These are phyloP conservation scores for Andricus quercusramuli DNA, from an alignment of 2,888 invertebrate genomes.

Conservation along the genomic window DNA sequence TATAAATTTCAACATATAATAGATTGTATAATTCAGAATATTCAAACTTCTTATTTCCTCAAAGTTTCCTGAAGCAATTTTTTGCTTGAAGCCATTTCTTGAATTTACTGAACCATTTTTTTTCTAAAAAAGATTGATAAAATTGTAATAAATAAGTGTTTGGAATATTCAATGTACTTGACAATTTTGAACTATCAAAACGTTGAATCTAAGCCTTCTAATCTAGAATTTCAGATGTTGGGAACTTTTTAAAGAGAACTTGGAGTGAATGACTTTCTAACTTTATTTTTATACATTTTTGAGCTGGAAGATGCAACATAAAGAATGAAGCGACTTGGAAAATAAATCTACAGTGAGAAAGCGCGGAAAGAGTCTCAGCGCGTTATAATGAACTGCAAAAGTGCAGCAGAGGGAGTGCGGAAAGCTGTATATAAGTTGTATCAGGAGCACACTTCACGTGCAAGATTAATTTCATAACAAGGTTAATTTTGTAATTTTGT, in stretches of 20 bases:
- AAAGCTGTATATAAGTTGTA: slow-evolving; percentile 13
- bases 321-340: neutral
- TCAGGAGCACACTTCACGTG: slow-evolving; percentile 3
- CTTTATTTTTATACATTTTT: neutral
- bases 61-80: too few species aligned
- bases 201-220: too few species aligned
- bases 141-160: too few species aligned
- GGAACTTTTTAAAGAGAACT: neutral
- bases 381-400: slow-evolving; percentile 16
- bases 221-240: neutral
- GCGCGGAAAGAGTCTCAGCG: neutral
- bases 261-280: neutral
- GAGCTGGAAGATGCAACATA: neutral
- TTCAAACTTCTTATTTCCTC: too few species aligned
- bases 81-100: too few species aligned
- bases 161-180: too few species aligned
- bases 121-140: too few species aligned
- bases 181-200: too few species aligned
- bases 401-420: neutral
- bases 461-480: slow-evolving; percentile 34
- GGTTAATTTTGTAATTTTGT: slow-evolving; percentile 50
- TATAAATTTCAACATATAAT: too few species aligned
- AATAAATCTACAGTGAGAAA: slow-evolving; percentile 1
- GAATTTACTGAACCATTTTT: too few species aligned
- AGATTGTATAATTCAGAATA: too few species aligned